Evolutionary conservation across 2,888 invertebrate species (phyloP).

Genomic region (Holacanthella duospinosa): DNA sequence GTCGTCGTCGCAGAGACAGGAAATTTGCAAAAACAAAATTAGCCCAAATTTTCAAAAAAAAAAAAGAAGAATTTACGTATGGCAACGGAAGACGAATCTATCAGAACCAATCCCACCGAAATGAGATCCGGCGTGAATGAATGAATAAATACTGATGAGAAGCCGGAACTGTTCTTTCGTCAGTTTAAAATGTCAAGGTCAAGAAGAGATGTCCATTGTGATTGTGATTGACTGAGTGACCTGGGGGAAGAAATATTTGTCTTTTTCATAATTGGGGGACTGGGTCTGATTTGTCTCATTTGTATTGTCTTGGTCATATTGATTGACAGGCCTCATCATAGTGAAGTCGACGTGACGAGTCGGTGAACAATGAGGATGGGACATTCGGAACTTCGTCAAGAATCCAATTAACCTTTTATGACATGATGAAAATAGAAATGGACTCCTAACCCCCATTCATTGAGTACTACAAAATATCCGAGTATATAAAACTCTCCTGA

Average conservation of each 20-base stretch:
- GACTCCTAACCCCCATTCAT: neutral
- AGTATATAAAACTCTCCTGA: neutral
- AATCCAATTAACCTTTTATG: conserved; percentile 36
- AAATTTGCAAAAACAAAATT: too few relatives aligned
- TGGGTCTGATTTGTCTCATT: neutral
- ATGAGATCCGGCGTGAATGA: too few relatives aligned
- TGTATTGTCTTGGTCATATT: neutral
- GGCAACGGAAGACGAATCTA: too few relatives aligned
- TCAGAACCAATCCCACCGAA: too few relatives aligned
- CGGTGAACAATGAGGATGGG: conserved; percentile 22
- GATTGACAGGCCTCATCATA: neutral
- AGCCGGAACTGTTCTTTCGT: neutral
- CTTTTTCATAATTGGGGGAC: too few relatives aligned
- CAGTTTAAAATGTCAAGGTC: neutral
- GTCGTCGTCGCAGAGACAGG: too few relatives aligned
- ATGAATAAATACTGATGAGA: too few relatives aligned
- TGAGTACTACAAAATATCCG: too few relatives aligned
- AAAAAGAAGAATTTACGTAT: too few relatives aligned
- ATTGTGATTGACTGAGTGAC: neutral
- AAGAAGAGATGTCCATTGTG: neutral
- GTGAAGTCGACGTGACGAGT: neutral
- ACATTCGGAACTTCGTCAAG: conserved; percentile 1
- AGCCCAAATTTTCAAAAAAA: too few relatives aligned
- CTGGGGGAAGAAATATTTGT: neutral
- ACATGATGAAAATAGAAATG: conserved; percentile 7